phyloP scores from a whole-genome alignment of 1,140 invertebrate genomes.

The Choristoneura fumiferana region DNA sequence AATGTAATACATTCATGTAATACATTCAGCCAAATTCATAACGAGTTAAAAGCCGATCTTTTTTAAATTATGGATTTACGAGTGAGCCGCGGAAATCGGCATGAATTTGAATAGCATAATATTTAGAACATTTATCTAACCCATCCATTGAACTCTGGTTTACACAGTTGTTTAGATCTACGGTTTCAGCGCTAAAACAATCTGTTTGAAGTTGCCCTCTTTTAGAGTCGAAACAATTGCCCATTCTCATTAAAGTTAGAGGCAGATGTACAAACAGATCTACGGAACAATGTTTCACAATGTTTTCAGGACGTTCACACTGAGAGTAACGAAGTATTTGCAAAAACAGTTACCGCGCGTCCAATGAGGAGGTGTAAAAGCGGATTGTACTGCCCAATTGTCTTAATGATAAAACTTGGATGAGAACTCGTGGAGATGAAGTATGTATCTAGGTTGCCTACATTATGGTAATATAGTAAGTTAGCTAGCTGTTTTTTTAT shows the following conservation, averaged over 20 bases:
- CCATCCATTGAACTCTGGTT: conserved; percentile 16
- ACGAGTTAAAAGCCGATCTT: no score
- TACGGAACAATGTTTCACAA: conserved; percentile 21
- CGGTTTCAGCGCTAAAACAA: conserved; percentile 8
- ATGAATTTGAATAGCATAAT: conserved; percentile 1
- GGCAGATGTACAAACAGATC: conserved; percentile 45
- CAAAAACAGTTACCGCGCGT: no score
- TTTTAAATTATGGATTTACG: no score
- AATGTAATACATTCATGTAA: no score
- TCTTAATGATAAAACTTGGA: no score
- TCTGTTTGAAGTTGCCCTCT: conserved; percentile 40
- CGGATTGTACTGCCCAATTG: no score
- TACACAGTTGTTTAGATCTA: conserved; percentile 25
- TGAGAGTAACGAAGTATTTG: neutral
- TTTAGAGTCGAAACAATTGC: conserved; percentile 38
- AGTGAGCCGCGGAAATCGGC: neutral
- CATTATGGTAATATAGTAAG: no score
- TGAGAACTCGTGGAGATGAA: no score
- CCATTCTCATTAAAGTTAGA: conserved; percentile 37
- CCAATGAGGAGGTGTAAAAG: no score
- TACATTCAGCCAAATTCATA: no score
- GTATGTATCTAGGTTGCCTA: no score
- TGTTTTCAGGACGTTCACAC: conserved; percentile 16
- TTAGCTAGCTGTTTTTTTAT: no score
- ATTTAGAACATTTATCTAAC: conserved; percentile 7